A percentile compares a stretch with the other conserved stretches of the same genome.
Evolutionary conservation across 2,113 vertebrate species (phyloP).

Genomic region (Plecturocebus donacophilus): DNA sequence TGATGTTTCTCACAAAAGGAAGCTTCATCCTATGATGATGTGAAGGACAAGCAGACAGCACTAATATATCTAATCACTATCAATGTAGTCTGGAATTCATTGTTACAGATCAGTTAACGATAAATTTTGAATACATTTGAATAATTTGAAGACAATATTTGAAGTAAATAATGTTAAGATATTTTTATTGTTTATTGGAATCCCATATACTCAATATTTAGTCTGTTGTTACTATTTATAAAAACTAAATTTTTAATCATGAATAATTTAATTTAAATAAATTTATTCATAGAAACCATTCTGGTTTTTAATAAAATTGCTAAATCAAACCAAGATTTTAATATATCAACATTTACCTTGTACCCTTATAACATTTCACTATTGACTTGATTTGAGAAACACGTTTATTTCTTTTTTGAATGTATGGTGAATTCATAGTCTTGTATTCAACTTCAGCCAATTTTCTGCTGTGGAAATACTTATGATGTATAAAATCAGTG

Average conservation of each 20-base stretch:
- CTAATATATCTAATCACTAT: not conserved
- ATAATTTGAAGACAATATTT: slow-evolving; percentile 53
- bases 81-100: slow-evolving; percentile 2
- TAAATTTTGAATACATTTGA: slow-evolving; percentile 24
- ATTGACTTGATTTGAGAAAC: slow-evolving; percentile 38
- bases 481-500: slow-evolving; percentile 34
- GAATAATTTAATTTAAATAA: slow-evolving; percentile 64
- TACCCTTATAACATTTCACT: slow-evolving; percentile 30
- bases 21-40: not conserved
- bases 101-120: not conserved
- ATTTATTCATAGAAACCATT: slow-evolving; percentile 24
- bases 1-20: slow-evolving; percentile 19
- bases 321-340: slow-evolving; percentile 38
- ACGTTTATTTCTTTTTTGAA: slow-evolving; percentile 2
- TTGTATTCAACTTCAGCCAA: slow-evolving; percentile 30
- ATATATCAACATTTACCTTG: slow-evolving; percentile 22
- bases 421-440: slow-evolving; percentile 19
- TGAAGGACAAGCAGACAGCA: slow-evolving; percentile 29
- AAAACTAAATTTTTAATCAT: slow-evolving; percentile 46
- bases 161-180: slow-evolving; percentile 51
- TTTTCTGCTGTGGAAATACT: slow-evolving; percentile 45
- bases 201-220: not conserved
- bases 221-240: slow-evolving; percentile 41
- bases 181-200: slow-evolving; percentile 47
- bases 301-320: slow-evolving; percentile 53